Conservation (phyloP, 1,140 invertebrate genomes). For the Drosophila pallidifrons region DNA sequence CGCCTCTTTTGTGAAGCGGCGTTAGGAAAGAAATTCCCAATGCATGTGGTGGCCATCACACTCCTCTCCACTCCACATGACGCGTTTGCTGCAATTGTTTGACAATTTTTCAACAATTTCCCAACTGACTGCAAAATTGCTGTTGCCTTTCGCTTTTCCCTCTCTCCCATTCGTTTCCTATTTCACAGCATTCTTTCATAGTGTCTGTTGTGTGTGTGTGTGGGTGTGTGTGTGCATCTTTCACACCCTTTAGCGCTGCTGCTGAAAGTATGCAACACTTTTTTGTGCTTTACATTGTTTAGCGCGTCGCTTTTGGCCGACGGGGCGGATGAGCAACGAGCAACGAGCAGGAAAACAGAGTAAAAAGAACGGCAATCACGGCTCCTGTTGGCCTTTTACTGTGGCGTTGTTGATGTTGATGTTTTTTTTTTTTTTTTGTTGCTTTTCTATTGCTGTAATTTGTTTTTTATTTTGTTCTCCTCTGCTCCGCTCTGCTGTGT, state of each 20-base stretch:
- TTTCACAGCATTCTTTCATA: constrained; percentile 27
- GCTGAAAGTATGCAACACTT: constrained; percentile 75
- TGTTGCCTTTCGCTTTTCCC: not conserved
- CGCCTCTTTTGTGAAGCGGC: constrained; percentile 8
- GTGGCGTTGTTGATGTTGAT: constrained; percentile 36
- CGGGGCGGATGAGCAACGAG: constrained; percentile 51
- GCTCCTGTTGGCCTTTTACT: constrained; percentile 66
- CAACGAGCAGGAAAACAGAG: constrained; percentile 1
- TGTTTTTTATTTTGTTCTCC: constrained; percentile 30
- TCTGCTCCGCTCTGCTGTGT: constrained; percentile 16
- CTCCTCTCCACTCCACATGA: not conserved
- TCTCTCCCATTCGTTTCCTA: constrained; percentile 6
- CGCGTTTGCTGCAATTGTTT: constrained; percentile 70
- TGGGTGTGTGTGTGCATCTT: constrained; percentile 57
- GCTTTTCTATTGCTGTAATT: constrained; percentile 47
- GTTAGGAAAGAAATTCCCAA: constrained; percentile 4
- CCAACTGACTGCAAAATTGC: constrained; percentile 59
- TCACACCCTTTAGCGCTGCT: constrained; percentile 70
- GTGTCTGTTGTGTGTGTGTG: constrained; percentile 31
- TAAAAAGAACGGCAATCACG: constrained; percentile 62
- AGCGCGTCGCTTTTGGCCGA: constrained; percentile 33
- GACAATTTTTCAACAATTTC: constrained; percentile 81
- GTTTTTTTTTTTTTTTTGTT: constrained; percentile 9
- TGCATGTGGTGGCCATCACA: constrained; percentile 12
- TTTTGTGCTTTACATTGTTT: constrained; percentile 60